Evolutionary conservation across 2,113 vertebrate species (phyloP).

Genomic region (pig (Sus scrofa)): DNA sequence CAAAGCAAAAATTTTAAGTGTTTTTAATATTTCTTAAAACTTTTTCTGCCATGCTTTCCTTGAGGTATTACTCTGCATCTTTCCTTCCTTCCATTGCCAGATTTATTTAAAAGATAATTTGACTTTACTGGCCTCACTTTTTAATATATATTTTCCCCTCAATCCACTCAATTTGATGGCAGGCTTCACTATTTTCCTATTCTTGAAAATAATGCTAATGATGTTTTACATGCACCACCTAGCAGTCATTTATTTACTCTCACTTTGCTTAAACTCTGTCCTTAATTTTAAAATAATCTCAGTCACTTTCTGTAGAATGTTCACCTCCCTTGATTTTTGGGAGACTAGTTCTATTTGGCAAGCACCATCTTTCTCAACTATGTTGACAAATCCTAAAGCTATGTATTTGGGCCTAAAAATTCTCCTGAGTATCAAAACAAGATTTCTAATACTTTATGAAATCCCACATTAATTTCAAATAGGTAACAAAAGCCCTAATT

Average conservation of each 20-base stretch:
- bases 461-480: neutral
- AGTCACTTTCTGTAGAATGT: accelerated
- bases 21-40: neutral
- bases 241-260: neutral
- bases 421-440: neutral
- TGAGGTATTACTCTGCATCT: neutral
- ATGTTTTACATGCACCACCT: neutral
- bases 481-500: neutral
- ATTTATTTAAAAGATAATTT: neutral
- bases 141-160: neutral
- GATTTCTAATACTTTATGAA: neutral
- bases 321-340: neutral
- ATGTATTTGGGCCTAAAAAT: neutral
- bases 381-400: neutral
- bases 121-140: neutral
- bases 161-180: neutral
- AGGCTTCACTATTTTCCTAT: neutral
- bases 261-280: neutral
- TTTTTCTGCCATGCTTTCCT: neutral
- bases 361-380: neutral
- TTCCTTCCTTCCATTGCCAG: neutral
- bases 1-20: neutral
- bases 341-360: neutral
- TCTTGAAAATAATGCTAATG: neutral
- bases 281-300: neutral